These are phyloP conservation scores for Tautogolabrus adspersus DNA, from an alignment of 2,113 vertebrate species.

Conservation along the genomic window DNA sequence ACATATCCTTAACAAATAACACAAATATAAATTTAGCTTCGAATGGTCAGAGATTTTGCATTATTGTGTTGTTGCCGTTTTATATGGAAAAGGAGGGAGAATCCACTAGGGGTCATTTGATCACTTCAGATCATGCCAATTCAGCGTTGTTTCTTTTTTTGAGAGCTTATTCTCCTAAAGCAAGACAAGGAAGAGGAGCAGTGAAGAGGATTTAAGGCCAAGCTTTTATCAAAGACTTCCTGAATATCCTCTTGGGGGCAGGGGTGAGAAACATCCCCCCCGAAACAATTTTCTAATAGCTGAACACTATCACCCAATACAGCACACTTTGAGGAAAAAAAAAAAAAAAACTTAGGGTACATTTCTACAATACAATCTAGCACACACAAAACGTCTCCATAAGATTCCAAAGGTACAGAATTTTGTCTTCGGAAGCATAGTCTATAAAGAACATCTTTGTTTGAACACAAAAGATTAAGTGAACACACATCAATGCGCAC, in stretches of 20 bases:
- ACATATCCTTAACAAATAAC: constrained; percentile 24
- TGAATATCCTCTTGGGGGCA: constrained; percentile 49
- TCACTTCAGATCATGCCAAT: constrained; percentile 46
- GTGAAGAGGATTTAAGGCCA: constrained; percentile 66
- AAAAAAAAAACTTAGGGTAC: constrained; percentile 54
- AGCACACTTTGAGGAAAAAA: constrained; percentile 68
- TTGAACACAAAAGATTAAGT: constrained; percentile 86
- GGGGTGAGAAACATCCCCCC: constrained; percentile 25
- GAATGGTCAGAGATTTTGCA: constrained; percentile 36
- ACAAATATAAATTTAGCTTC: constrained; percentile 26
- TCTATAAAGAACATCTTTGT: constrained; percentile 83
- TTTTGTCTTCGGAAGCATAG: constrained; percentile 82
- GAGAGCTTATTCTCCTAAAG: constrained; percentile 41
- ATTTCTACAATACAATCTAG: constrained; percentile 82
- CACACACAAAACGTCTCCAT: constrained; percentile 77
- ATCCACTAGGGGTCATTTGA: constrained; percentile 7
- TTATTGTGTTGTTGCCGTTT: constrained; percentile 39
- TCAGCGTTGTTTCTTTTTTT: constrained; percentile 42
- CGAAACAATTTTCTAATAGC: constrained; percentile 64
- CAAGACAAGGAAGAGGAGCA: constrained; percentile 32
- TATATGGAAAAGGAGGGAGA: neutral
- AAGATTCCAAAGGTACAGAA: constrained; percentile 77
- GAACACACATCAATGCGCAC: constrained; percentile 83
- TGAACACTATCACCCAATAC: constrained; percentile 74
- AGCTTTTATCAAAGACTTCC: constrained; percentile 64